These are phyloP conservation scores for Benthosema pterotum DNA, from an alignment of 2,797 vertebrate species.

Conservation along the genomic window DNA sequence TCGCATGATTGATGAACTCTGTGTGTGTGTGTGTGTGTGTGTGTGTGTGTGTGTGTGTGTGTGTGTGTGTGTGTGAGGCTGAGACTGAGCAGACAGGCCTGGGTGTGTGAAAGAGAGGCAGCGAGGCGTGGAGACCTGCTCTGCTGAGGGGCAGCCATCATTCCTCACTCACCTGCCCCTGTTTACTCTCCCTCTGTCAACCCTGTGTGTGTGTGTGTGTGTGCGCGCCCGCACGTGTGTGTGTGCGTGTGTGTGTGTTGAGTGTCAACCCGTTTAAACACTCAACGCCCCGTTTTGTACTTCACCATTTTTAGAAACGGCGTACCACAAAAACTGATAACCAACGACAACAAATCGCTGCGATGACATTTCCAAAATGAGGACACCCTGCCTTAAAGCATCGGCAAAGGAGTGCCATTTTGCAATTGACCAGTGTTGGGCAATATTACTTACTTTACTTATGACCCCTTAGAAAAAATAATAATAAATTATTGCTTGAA, in stretches of 20 bases:
- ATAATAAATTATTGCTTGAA: too few relatives aligned
- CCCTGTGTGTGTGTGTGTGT: slow-evolving; percentile 53
- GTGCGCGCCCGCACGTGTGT: slow-evolving; percentile 1
- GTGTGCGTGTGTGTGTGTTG: slow-evolving; percentile 18
- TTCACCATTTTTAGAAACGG: neutral
- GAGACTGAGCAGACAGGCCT: slow-evolving; percentile 78
- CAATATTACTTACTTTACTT: too few relatives aligned
- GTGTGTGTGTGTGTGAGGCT: slow-evolving; percentile 69
- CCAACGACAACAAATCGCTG: too few relatives aligned
- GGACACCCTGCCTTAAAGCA: too few relatives aligned
- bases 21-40: slow-evolving; percentile 50
- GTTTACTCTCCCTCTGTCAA: slow-evolving; percentile 80
- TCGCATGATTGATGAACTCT: slow-evolving; percentile 78
- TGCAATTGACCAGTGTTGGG: too few relatives aligned
- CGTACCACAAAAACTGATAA: too few relatives aligned
- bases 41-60: slow-evolving; percentile 54
- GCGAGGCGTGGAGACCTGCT: slow-evolving; percentile 78
- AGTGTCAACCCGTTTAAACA: neutral
- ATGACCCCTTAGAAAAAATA: too few relatives aligned
- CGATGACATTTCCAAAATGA: too few relatives aligned
- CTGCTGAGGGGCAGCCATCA: slow-evolving; percentile 75
- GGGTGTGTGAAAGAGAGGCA: slow-evolving; percentile 82
- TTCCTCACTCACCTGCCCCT: slow-evolving; percentile 83
- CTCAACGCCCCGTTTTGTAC: neutral
- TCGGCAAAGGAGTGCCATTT: too few relatives aligned